These are phyloP conservation scores for Malurus leucopterus DNA, from an alignment of 2,797 vertebrate species.

Conservation along the genomic window DNA sequence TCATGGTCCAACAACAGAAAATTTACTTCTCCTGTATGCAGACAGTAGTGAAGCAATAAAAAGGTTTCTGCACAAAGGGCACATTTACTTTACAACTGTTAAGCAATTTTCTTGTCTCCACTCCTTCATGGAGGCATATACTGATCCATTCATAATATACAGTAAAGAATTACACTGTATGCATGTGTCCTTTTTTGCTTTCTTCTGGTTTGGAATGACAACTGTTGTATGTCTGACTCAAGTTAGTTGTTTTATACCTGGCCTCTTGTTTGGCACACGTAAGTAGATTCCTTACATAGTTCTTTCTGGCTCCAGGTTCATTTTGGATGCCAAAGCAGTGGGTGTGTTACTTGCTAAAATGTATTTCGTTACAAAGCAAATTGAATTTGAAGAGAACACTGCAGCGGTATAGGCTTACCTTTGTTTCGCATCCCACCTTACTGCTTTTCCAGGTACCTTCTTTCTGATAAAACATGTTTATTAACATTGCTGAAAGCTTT, in stretches of 20 bases:
- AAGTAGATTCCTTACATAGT: background rate
- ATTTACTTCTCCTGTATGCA: background rate
- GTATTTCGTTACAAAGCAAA: conserved; percentile 5
- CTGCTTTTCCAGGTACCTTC: background rate
- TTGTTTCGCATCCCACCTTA: background rate
- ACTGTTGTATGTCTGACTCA: background rate
- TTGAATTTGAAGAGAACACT: background rate
- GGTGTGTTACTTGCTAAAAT: background rate
- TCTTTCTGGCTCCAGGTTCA: background rate
- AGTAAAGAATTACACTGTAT: background rate
- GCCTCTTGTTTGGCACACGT: conserved; percentile 11
- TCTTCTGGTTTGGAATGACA: background rate
- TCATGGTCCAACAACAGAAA: background rate
- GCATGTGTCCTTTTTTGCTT: background rate
- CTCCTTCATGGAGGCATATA: background rate
- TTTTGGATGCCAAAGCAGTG: background rate
- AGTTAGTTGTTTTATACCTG: background rate
- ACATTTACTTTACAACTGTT: background rate
- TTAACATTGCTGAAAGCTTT: background rate
- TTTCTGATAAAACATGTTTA: background rate
- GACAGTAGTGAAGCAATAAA: background rate
- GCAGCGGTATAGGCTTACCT: background rate
- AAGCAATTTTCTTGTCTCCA: conserved; percentile 4
- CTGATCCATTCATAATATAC: background rate
- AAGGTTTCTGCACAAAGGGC: background rate